A percentile compares a stretch with the other conserved stretches of the same genome.
phyloP scores from a whole-genome alignment of 2,797 vertebrate species.

The Oreochromis grahami region DNA sequence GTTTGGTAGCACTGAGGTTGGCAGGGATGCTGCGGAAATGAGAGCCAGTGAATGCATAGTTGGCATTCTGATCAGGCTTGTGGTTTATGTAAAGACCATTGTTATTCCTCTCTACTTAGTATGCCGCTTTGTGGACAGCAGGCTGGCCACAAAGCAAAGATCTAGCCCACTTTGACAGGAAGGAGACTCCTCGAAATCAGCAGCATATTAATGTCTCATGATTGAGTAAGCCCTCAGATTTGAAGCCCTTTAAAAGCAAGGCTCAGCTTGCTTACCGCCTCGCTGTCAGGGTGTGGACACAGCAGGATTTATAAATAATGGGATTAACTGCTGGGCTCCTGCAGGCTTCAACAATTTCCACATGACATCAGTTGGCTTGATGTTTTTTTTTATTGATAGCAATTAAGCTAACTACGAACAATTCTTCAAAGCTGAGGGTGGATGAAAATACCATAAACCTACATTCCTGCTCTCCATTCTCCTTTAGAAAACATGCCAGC shows the following conservation, averaged over 20 bases:
- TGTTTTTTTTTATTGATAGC: not conserved
- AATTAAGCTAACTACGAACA: slow-evolving; percentile 13
- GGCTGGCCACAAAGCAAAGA: not conserved
- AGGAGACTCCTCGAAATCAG: not conserved
- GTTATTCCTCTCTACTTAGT: not conserved
- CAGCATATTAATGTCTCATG: slow-evolving; percentile 10
- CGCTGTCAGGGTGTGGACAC: not conserved
- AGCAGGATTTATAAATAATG: not conserved
- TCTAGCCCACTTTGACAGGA: not conserved
- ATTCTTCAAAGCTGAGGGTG: not conserved
- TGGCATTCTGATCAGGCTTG: slow-evolving; percentile 63
- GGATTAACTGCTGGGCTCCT: slow-evolving; percentile 6
- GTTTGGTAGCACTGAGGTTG: slow-evolving; percentile 16
- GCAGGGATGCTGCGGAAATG: slow-evolving; percentile 28
- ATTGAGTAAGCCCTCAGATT: slow-evolving; percentile 9
- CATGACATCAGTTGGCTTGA: slow-evolving; percentile 1
- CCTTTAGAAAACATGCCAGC: not conserved
- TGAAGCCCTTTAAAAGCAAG: not conserved
- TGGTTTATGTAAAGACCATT: slow-evolving; percentile 30
- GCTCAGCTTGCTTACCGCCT: not conserved
- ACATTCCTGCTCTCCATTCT: not conserved
- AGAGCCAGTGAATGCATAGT: slow-evolving; percentile 37
- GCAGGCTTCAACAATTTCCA: slow-evolving; percentile 3
- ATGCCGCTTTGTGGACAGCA: not conserved
- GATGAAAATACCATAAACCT: not conserved